Base-by-base conservation (phyloP, 2,888 invertebrate genomes). In the Plagiodera versicolora region DNA sequence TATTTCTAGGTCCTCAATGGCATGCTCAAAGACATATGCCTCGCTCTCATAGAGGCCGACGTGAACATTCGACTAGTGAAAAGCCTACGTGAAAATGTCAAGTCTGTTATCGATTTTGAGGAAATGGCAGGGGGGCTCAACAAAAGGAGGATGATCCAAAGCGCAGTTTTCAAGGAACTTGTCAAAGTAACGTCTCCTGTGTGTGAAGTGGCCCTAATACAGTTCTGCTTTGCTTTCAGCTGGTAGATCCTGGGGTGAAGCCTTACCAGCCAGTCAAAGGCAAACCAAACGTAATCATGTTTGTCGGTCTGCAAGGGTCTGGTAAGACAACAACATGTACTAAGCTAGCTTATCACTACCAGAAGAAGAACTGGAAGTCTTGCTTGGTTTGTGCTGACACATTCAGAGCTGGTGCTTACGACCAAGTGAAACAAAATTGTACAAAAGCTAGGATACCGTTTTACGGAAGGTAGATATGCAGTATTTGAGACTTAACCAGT, bases 251-350 rank as follows among this genome's bases (percentile, higher is more conserved):
- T 18, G 96, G 94, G 62, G 98, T 98, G 0, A 97, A 98, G 79
- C 94, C 98, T 3, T 98, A 93, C 83, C 93, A 94, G 75, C 99
- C 99, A 47, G 84, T 91, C 0, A 99, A 99, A 83, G 98, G 96
- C 53, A 90, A 90, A 76, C 89, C 93, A 47, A 99, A 99, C 81
- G 85, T 99, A 17, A 92, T 99, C 71, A 99, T 99, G 99, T 99
- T 99, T 85, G 99, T 99, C 56, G 99, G 99, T 74, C 86, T 99
- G 10, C 99, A 99, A 83, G 99, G 99, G 65, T 97, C 98, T 59
- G 99, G 99, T 70, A 99, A 99, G 85, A 99, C 99, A 0, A 99
- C 99, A 19, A 98, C 98, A 1, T 99, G 99, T 83, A 99, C 98
- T 66, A 99, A 99, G 85, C 83, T 99, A 75, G 99, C 99, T 16